Base-by-base conservation (phyloP, 2,797 vertebrate species). In the Anniella stebbinsi region DNA sequence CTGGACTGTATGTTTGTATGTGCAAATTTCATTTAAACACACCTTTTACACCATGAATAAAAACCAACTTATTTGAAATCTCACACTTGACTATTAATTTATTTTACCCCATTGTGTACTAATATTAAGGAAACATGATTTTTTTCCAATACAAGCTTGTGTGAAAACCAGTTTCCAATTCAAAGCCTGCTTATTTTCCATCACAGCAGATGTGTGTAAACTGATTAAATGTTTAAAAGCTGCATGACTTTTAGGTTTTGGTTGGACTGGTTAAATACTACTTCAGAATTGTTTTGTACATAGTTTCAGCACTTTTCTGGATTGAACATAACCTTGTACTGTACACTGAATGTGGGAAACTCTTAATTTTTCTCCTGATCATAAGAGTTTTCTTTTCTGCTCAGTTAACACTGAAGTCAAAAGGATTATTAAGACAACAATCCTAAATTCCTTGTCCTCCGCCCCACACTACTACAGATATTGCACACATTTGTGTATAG, bases 401-500 rank as follows among this genome's bases (percentile, higher is more conserved):
- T 63, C 60, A 63, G 21, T 90, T 70, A 23, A 66, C 23, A 41
- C 25, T 41, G n/a, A 57, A 88, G 33, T 69, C 18, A n/a, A 70
- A 51, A 70, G 30, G 25, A 18, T 10, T 41, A 28, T 48, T 38
- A 80, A 80, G 17, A 70, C 30, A 57, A 72, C 36, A 72, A 54
- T 60, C 48, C n/a, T 80, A 25, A 91, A 76, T 48, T 90, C 87
- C 25, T 45, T 90, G 84, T 54, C 60, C 38, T 48, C 80, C n/a
- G 0, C 36, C 0, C 73, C 91, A 17, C 54, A 30, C 30, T 45
- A 69, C 41, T 38, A 63, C n/a, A 77, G 89, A 51, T 77, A 90
- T 91, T 15, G 38, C 70, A 48, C 75, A 76, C 54, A 93, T 94
- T 89, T 87, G 76, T 92, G 93, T 84, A 91, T 87, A 70, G 17